A percentile compares a stretch with the other conserved stretches of the same genome.
phyloP scores from a whole-genome alignment of 2,888 invertebrate genomes.

The Syritta pipiens region DNA sequence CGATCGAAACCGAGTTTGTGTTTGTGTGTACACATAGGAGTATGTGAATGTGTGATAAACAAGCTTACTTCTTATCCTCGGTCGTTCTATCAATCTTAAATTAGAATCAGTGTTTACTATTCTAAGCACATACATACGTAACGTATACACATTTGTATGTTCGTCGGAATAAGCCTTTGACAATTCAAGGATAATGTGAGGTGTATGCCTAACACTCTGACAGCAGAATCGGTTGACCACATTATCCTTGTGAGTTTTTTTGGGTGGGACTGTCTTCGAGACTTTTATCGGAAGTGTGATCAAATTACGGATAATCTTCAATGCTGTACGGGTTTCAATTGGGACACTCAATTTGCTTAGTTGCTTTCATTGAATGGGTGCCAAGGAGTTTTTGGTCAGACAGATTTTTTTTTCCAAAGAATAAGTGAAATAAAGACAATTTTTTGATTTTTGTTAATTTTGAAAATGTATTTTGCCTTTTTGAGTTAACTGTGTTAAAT shows the following conservation, averaged over 20 bases:
- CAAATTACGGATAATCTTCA: slow-evolving; percentile 41
- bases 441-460: too few relatives aligned
- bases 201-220: slow-evolving; percentile 26
- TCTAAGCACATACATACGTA: slow-evolving; percentile 7
- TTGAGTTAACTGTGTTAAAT: too few relatives aligned
- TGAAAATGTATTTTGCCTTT: too few relatives aligned
- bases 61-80: neutral
- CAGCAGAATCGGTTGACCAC: slow-evolving; percentile 35
- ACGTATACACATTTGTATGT: neutral
- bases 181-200: slow-evolving; percentile 27
- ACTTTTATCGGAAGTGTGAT: slow-evolving; percentile 27
- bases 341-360: slow-evolving; percentile 39
- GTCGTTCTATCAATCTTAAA: slow-evolving; percentile 42
- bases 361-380: slow-evolving; percentile 11
- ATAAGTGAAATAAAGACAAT: neutral
- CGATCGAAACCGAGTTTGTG: too few relatives aligned
- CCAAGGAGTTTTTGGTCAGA: neutral
- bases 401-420: neutral
- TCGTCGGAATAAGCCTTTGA: slow-evolving; percentile 11
- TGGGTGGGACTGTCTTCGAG: neutral
- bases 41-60: slow-evolving; percentile 10
- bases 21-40: too few relatives aligned
- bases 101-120: slow-evolving; percentile 36
- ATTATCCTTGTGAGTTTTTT: too few relatives aligned
- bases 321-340: slow-evolving; percentile 30